phyloP scores from a whole-genome alignment of 2,113 vertebrate species.

The Lepus americanus region DNA sequence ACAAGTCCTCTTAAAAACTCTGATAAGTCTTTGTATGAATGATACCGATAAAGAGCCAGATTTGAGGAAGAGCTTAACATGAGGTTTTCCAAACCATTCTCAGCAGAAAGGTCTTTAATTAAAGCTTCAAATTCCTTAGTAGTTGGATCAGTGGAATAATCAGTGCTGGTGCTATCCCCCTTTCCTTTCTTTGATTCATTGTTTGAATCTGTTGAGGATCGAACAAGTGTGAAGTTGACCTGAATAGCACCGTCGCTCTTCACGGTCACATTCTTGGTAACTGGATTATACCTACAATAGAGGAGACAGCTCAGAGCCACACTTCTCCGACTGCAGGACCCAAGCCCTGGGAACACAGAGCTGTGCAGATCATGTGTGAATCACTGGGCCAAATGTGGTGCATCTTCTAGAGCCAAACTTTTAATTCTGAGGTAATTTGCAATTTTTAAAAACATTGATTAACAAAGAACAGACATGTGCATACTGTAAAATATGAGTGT shows the following conservation, averaged over 20 bases:
- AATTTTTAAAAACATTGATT: constrained; percentile 46
- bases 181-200: constrained; percentile 85
- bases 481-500: constrained; percentile 25
- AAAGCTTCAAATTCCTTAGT: constrained; percentile 92
- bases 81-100: constrained; percentile 92
- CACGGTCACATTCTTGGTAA: constrained; percentile 91
- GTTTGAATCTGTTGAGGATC: constrained; percentile 85
- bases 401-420: constrained; percentile 1
- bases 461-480: not conserved
- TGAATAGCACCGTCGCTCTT: constrained; percentile 88
- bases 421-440: constrained; percentile 27
- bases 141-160: constrained; percentile 87
- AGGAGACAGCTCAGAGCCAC: constrained; percentile 43
- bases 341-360: not conserved
- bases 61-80: constrained; percentile 89
- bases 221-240: constrained; percentile 94
- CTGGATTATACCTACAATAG: constrained; percentile 90
- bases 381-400: not conserved
- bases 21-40: constrained; percentile 91
- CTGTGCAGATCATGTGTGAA: not conserved
- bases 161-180: constrained; percentile 68
- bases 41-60: constrained; percentile 92
- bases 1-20: constrained; percentile 92
- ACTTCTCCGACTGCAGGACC: not conserved
- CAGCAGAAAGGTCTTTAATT: constrained; percentile 94